Conservation (phyloP, 2,113 vertebrate species). For the Probosciger aterrimus region DNA sequence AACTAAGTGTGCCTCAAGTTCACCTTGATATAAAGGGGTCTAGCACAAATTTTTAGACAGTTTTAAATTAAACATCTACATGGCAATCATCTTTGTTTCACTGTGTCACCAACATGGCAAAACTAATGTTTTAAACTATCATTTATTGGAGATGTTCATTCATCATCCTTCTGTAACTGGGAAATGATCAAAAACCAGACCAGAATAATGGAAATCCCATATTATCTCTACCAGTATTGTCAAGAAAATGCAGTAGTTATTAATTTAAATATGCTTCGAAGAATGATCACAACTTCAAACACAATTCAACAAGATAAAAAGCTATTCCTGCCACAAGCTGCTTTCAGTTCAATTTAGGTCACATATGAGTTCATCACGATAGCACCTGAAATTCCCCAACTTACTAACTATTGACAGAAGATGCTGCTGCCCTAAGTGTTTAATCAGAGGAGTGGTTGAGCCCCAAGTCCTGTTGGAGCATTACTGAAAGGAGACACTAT, state of each 20-base stretch:
- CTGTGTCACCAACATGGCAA: conserved; percentile 27
- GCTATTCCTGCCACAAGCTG: conserved; percentile 26
- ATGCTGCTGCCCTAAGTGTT: conserved; percentile 6
- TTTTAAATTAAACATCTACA: conserved; percentile 52
- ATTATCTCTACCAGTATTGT: conserved; percentile 28
- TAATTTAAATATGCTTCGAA: conserved; percentile 54
- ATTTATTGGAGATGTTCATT: conserved; percentile 20
- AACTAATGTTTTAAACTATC: conserved; percentile 36
- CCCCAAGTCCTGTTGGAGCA: background rate
- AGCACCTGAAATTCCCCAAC: background rate
- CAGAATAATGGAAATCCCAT: conserved; percentile 26
- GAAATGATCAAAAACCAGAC: conserved; percentile 20
- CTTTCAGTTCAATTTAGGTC: conserved; percentile 42
- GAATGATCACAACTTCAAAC: conserved; percentile 37
- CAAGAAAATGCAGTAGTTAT: conserved; percentile 50
- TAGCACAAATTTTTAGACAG: conserved; percentile 4
- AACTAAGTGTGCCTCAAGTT: background rate
- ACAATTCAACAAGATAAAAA: conserved; percentile 48
- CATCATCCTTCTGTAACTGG: conserved; percentile 1
- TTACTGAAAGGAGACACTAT: background rate
- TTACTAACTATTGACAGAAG: background rate
- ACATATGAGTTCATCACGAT: conserved; percentile 1
- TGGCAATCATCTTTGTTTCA: conserved; percentile 32
- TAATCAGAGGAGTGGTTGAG: background rate
- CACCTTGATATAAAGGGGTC: conserved; percentile 30